phyloP scores from a whole-genome alignment of 2,113 vertebrate genomes.

The Pteronura brasiliensis region DNA sequence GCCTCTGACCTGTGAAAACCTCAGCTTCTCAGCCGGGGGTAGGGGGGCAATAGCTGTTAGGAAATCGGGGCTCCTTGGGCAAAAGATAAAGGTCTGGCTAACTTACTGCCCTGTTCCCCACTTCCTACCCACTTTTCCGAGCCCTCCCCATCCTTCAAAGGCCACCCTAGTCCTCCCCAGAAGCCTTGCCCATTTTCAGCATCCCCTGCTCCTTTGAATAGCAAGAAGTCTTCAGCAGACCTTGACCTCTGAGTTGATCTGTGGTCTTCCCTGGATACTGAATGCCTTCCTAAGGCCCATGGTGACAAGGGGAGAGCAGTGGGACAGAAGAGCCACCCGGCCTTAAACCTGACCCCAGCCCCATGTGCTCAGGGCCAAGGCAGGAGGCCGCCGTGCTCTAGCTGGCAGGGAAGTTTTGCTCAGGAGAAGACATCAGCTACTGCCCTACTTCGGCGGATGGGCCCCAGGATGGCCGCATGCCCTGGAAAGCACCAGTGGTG shows the following conservation, averaged over 20 bases:
- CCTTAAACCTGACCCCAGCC: neutral
- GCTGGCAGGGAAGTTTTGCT: neutral
- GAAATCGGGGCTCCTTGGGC: neutral
- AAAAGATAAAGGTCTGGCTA: neutral
- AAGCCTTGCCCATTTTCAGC: neutral
- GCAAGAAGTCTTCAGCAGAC: neutral
- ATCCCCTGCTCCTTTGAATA: neutral
- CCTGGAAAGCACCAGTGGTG: neutral
- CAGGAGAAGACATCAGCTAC: neutral
- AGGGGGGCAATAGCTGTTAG: neutral
- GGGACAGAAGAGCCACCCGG: neutral
- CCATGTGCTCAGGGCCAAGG: neutral
- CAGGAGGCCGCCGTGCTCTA: neutral
- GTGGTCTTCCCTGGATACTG: neutral
- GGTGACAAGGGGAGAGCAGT: neutral
- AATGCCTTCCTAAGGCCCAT: neutral
- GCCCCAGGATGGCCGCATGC: neutral
- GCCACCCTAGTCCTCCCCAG: neutral
- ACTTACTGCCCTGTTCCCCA: neutral
- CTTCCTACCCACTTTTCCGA: neutral
- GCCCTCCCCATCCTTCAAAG: neutral
- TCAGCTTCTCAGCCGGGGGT: neutral
- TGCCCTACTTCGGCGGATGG: rapidly evolving
- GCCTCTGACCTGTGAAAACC: neutral
- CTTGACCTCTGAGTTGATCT: neutral